phyloP scores from a whole-genome alignment of 2,113 vertebrate genomes.

The Crotophaga sulcirostris region DNA sequence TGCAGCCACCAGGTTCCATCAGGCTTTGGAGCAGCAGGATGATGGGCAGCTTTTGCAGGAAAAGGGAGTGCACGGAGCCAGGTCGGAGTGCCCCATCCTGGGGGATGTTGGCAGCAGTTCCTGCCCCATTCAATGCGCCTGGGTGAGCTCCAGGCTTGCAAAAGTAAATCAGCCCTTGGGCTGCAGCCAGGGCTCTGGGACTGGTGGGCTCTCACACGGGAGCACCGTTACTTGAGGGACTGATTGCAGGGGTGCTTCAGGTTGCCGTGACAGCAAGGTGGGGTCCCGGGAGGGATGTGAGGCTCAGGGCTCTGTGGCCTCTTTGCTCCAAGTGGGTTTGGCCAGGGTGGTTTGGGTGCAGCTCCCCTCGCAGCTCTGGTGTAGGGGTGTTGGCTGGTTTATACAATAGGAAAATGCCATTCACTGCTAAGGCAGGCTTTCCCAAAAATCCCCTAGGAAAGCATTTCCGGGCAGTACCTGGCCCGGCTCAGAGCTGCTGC shows the following conservation, averaged over 20 bases:
- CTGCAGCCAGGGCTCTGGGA: background rate
- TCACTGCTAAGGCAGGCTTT: background rate
- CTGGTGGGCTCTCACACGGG: background rate
- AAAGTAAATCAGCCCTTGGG: background rate
- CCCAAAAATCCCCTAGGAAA: background rate
- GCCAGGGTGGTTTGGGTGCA: accelerated
- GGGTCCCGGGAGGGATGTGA: accelerated
- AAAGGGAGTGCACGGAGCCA: background rate
- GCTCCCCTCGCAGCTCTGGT: accelerated
- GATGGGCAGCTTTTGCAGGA: background rate
- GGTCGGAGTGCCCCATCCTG: background rate
- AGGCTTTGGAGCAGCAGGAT: background rate
- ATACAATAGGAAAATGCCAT: accelerated
- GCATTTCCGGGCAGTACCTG: background rate
- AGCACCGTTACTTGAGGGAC: accelerated
- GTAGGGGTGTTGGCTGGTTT: accelerated
- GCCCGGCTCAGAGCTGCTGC: background rate
- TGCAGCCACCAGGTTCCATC: background rate
- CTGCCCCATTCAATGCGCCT: background rate
- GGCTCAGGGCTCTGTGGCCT: accelerated
- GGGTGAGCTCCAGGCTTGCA: background rate
- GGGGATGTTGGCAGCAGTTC: background rate
- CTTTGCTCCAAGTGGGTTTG: accelerated
- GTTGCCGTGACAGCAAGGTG: accelerated
- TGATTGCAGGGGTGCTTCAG: accelerated